Conservation (phyloP, 53 echinoderm and acorn worm species). For the Luidia sarsii region DNA sequence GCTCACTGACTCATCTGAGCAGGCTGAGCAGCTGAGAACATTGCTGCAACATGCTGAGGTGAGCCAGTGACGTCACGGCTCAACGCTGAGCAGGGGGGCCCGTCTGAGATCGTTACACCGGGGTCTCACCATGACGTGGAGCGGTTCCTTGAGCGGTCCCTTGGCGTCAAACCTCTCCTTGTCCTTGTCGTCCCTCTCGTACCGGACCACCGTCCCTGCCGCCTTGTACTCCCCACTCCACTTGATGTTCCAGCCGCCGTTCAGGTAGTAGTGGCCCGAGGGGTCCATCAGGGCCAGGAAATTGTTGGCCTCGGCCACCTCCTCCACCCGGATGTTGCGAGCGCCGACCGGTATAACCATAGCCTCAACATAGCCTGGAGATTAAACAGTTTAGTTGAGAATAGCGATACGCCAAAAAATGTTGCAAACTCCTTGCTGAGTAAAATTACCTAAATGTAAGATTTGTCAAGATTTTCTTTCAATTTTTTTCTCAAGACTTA, state of each 20-base stretch:
- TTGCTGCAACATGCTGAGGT: too few species aligned
- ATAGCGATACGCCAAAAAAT: too few species aligned
- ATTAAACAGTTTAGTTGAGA: too few species aligned
- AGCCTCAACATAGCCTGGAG: constrained; percentile 75
- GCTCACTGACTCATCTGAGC: too few species aligned
- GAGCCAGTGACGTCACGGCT: too few species aligned
- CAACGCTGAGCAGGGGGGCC: too few species aligned
- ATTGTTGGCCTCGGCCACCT: constrained; percentile 71
- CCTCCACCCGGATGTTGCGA: constrained; percentile 80
- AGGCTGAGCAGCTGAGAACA: too few species aligned
- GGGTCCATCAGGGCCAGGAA: constrained; percentile 79
- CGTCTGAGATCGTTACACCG: too few species aligned
- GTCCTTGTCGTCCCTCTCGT: constrained; percentile 59
- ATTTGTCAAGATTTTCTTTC: too few species aligned
- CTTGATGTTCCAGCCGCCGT: constrained; percentile 66
- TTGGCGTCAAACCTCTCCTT: constrained; percentile 71
- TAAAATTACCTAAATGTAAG: too few species aligned
- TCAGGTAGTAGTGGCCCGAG: constrained; percentile 67
- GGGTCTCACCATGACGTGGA: constrained; percentile 78
- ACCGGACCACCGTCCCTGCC: constrained; percentile 75
- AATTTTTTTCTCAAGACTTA: too few species aligned
- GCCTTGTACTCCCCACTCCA: constrained; percentile 80
- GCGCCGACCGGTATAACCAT: constrained; percentile 87
- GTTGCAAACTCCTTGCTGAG: too few species aligned
- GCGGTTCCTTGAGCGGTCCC: constrained; percentile 76